Evolutionary conservation across 2,113 vertebrate species (phyloP), one percentile per base, ranked within the genome.

Genomic region (Saguinus midas): DNA sequence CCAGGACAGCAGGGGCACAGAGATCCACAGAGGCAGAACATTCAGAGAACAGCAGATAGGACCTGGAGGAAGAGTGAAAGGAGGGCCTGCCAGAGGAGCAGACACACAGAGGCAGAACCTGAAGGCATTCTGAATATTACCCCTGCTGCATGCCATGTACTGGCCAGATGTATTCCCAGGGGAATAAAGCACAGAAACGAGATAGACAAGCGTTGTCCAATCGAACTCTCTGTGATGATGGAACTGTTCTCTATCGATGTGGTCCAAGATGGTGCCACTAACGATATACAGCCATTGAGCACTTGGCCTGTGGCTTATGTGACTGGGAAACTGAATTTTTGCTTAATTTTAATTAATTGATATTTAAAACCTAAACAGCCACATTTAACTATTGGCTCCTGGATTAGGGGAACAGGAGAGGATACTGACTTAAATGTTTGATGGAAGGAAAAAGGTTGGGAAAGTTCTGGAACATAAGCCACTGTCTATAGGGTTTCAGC

Each of bases 331-430:
- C 20, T 37, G 1, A 52, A 43, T 35, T 82, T 94, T 57, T 75
- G 79, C 57, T 52, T 79, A 50, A 70, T 84, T 89, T 88, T 85
- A 66, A 92, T 72, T 35, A 32, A 85, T 29, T 61, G 6, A 55
- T 70, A 83, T 72, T 76, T 79, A 91, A 78, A 88, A n/a, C 70
- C 17, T 75, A 79, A 84, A 68, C 12, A 75, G n/a, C n/a, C 75
- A 25, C 35, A 57, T 85, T 48, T 18, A 23, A 70, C 87, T 64
- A 45, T 29, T 52, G 23, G 72, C n/a, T 91, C 32, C 80, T 55
- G 66, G 40, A 66, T 21, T 70, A 52, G n/a, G 78, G 50, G 48
- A 72, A 58, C 57, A 72, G 72, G 11, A 55, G n/a, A 91, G 50
- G 37, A 97, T 68, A 80, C 50, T n/a, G 48, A 58, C 48, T 52